Evolutionary conservation across 2,888 invertebrate species (phyloP), one percentile per base, ranked within the genome.

Genomic region (Pollenia labialis): DNA sequence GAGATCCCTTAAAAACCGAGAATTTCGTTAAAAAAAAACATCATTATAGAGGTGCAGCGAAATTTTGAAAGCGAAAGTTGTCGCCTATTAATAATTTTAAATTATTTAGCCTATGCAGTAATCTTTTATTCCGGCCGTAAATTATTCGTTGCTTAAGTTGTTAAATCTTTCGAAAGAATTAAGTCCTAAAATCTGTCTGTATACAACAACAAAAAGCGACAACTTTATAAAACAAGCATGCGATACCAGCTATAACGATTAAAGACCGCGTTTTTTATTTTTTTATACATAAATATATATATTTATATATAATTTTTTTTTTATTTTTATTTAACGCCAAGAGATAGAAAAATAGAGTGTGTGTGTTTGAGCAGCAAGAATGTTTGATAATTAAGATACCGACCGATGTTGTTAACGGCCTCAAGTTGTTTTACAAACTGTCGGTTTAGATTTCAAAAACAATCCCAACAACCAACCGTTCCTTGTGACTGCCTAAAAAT

Each of bases 401-500:
- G 85, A 81, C 88, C 84, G 89, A 91, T 91, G 89, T 88, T 89
- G 88, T 87, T 87, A 76, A 76, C 71, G 71, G 83, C 71, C 81
- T 76, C 66, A 60, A 83, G 23, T 85, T 80, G 62, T 48, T 74
- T 76, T 72, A 42, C 48, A 81, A 81, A 83, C 76, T 80, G 71
- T 79, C 76, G 80, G 44, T 64, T 58, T 74, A 54, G 52, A 32
- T 75, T 74, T 86, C 54, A 64, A 75, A 84, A 85, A 66, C 74
- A 71, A 79, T 81, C 90, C 74, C 62, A 82, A 82, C 76, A 82
- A 90, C 90, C 92, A 91, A 92, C 91, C 93, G 91, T 88, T 90
- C 89, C 90, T 89, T 88, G 89, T 89, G 91, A 90, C 91, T 91
- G 91, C 89, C 91, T 92, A 90, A 92, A 92, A 91, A 91, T 92